phyloP scores from a whole-genome alignment of 2,888 invertebrate species.

The Pecten maximus region DNA sequence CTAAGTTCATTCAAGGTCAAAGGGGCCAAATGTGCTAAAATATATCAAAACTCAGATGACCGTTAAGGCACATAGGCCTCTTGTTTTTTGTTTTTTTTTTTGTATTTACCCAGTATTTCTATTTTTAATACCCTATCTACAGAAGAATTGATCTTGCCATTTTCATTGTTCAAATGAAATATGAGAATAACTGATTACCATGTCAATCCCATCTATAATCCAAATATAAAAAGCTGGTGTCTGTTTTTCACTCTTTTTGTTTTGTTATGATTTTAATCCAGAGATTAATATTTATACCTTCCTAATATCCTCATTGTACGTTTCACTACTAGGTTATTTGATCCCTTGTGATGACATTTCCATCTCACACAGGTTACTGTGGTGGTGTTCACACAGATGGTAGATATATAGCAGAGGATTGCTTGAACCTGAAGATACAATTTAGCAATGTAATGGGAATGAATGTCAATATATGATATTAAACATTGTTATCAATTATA shows the following conservation, averaged over 20 bases:
- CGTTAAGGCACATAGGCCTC: too few relatives aligned
- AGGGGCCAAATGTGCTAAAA: too few relatives aligned
- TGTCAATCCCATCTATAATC: neutral
- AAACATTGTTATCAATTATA: conserved; percentile 19
- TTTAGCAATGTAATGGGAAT: neutral
- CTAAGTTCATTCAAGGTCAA: too few relatives aligned
- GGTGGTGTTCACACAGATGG: neutral
- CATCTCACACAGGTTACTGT: neutral
- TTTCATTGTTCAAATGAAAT: too few relatives aligned
- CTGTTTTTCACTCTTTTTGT: neutral
- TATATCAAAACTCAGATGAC: too few relatives aligned
- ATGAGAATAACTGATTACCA: too few relatives aligned
- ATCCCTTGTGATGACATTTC: neutral
- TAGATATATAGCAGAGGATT: neutral
- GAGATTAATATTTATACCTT: neutral
- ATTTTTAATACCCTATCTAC: too few relatives aligned
- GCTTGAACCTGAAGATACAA: neutral
- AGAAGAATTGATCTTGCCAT: too few relatives aligned
- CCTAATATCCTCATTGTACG: neutral
- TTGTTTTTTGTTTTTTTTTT: too few relatives aligned
- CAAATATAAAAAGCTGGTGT: neutral
- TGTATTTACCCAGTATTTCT: too few relatives aligned
- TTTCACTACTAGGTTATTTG: neutral
- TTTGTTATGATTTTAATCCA: neutral
- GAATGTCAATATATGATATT: neutral